Conservation (phyloP, 2,113 vertebrate genomes). For the Chloebia gouldiae region DNA sequence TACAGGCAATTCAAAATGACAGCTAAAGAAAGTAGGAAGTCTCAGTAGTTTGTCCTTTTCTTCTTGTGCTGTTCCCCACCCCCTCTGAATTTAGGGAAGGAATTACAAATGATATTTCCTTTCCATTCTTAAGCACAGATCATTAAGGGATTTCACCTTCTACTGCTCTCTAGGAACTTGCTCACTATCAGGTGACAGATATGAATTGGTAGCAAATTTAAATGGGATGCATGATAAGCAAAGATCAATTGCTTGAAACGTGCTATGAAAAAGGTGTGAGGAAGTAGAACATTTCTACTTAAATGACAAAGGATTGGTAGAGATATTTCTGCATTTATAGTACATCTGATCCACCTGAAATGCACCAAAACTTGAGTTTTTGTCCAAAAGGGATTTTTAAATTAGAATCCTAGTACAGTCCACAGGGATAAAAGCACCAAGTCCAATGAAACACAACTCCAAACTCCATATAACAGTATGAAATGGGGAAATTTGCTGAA, state of each 20-base stretch:
- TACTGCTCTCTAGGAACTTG: conserved; percentile 21
- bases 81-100: background rate
- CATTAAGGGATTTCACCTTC: background rate
- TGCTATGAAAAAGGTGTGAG: background rate
- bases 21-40: background rate
- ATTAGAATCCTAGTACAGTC: background rate
- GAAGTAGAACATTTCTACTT: background rate
- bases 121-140: background rate
- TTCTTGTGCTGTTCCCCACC: background rate
- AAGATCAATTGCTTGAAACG: background rate
- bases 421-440: background rate
- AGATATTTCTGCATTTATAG: background rate
- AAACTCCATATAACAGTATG: background rate
- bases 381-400: background rate
- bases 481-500: background rate
- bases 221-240: background rate
- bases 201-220: background rate
- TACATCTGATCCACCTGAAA: background rate
- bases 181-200: background rate
- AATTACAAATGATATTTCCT: background rate
- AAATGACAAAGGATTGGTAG: background rate
- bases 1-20: background rate
- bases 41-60: background rate
- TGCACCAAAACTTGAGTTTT: background rate
- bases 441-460: background rate